phyloP scores from a whole-genome alignment of 2,797 vertebrate genomes.

The Philypnodon macrostomus region DNA sequence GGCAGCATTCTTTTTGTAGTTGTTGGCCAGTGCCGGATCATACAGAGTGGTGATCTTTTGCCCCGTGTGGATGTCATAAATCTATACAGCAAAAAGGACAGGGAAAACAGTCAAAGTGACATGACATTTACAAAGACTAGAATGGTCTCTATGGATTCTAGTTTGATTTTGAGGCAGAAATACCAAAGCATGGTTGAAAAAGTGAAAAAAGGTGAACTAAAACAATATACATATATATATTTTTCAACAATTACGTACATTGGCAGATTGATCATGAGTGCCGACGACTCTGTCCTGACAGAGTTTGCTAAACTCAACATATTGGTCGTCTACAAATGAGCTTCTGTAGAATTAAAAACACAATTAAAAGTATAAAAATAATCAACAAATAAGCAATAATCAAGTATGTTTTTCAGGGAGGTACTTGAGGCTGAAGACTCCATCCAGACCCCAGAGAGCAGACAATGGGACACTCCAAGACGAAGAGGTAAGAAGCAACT shows the following conservation, averaged over 20 bases:
- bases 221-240: too few species aligned
- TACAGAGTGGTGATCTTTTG: constrained; percentile 95
- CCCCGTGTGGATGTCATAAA: constrained; percentile 98
- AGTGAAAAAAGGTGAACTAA: too few species aligned
- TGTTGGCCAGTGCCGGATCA: constrained; percentile 97
- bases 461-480: constrained; percentile 97
- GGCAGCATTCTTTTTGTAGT: constrained; percentile 98
- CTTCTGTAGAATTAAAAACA: constrained; percentile 69
- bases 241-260: not conserved
- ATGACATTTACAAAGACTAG: too few species aligned
- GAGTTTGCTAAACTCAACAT: constrained; percentile 96
- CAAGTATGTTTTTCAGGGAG: not conserved
- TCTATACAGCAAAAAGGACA: constrained; percentile 67
- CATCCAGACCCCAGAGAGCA: constrained; percentile 98
- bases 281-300: constrained; percentile 95
- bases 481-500: constrained; percentile 94
- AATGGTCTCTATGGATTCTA: too few species aligned
- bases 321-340: constrained; percentile 92
- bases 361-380: too few species aligned
- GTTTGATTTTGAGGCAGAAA: too few species aligned
- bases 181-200: too few species aligned
- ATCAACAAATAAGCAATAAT: too few species aligned
- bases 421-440: constrained; percentile 98
- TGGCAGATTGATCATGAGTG: constrained; percentile 5
- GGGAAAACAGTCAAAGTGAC: too few species aligned